These are phyloP conservation scores for Acanthosepion esculentum DNA, from an alignment of 2,888 invertebrate species.

Conservation along the genomic window DNA sequence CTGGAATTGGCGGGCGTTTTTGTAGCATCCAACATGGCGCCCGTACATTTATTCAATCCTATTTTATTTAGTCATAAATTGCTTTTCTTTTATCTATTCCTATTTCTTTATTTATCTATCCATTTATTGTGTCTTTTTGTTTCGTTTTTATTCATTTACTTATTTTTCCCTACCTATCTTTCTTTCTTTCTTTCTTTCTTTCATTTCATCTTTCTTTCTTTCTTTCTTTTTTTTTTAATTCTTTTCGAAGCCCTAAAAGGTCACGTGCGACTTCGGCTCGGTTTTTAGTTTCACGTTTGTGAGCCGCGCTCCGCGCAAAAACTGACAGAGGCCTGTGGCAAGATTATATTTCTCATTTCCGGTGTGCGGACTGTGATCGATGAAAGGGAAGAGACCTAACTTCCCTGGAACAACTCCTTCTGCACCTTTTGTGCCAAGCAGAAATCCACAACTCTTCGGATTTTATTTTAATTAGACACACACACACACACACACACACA, in stretches of 20 bases:
- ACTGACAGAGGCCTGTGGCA: background rate
- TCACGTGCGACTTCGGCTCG: background rate
- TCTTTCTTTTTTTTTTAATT: background rate
- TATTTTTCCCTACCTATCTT: too few relatives aligned
- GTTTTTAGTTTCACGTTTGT: slow-evolving; percentile 20
- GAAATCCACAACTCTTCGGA: background rate
- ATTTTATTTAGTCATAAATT: background rate
- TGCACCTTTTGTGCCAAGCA: background rate
- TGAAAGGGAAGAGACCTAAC: slow-evolving; percentile 9
- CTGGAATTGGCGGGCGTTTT: background rate
- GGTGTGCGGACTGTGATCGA: background rate
- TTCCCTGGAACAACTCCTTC: slow-evolving; percentile 1
- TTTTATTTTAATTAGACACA: too few relatives aligned
- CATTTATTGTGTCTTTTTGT: too few relatives aligned
- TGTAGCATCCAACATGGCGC: background rate
- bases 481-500: too few relatives aligned
- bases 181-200: too few relatives aligned
- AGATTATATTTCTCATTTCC: slow-evolving; percentile 21
- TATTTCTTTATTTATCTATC: background rate
- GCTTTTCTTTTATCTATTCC: background rate
- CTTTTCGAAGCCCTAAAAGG: background rate
- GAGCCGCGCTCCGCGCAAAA: too few relatives aligned
- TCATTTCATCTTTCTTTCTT: too few relatives aligned
- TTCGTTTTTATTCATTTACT: too few relatives aligned
- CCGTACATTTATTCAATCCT: background rate